phyloP scores from a whole-genome alignment of 2,113 vertebrate species.

The Hippocampus comes region DNA sequence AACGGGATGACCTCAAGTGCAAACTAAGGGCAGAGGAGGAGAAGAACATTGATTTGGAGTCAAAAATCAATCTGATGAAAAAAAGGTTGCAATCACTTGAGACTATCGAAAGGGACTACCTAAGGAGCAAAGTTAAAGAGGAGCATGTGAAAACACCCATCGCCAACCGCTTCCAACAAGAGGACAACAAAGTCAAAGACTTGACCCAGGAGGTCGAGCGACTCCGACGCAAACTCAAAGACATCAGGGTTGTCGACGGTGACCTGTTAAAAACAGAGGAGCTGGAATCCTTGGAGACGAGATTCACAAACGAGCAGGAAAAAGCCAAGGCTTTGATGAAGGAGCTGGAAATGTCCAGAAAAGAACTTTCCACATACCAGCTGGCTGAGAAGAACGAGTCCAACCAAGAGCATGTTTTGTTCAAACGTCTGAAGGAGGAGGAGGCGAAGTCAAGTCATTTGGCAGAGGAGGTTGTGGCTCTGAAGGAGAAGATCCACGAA shows the following conservation, averaged over 20 bases:
- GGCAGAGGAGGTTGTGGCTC: conserved; percentile 84
- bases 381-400: conserved; percentile 88
- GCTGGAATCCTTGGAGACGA: conserved; percentile 85
- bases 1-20: conserved; percentile 86
- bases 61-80: conserved; percentile 86
- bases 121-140: conserved; percentile 85
- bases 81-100: conserved; percentile 90
- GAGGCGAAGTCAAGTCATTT: conserved; percentile 89
- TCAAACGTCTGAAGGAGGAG: conserved; percentile 89
- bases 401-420: conserved; percentile 86
- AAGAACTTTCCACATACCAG: conserved; percentile 87
- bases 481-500: conserved; percentile 95
- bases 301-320: conserved; percentile 81
- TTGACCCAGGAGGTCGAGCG: conserved; percentile 91
- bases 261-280: conserved; percentile 90
- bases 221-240: conserved; percentile 85
- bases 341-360: conserved; percentile 84
- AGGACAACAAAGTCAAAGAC: conserved; percentile 95
- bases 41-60: conserved; percentile 84
- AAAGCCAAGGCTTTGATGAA: conserved; percentile 82
- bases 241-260: conserved; percentile 89
- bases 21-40: conserved; percentile 87
- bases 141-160: conserved; percentile 77
- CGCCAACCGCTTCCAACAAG: conserved; percentile 79
- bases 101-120: conserved; percentile 82